Evolutionary conservation across 2,888 invertebrate genomes (phyloP), one percentile per base, ranked within the genome.

Genomic region (Epirrhoe alternata): DNA sequence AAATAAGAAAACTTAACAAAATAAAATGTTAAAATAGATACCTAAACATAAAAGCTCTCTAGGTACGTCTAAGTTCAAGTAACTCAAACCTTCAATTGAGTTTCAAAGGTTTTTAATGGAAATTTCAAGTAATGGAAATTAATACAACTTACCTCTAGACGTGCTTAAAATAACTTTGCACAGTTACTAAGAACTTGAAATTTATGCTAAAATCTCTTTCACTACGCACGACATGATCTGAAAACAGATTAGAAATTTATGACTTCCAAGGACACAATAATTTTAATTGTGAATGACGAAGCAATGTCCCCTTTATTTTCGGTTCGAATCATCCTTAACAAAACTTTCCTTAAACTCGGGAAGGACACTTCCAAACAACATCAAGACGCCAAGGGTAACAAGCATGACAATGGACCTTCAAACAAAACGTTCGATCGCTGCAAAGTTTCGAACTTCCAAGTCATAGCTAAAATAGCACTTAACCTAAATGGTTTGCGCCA

Each of bases 391-490:
- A 61, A 59, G 33, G 59, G 59, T 45, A 58, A 56, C 49, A 59
- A 55, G 38, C 69, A 66, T 69, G 69, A 68, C 68, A 71, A 68
- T 64, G 58, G 62, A 17, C 54, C 63, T 67, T 65, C 66, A 47
- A 61, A 72, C 72, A 76, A 83, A 83, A 78, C 77, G 75, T 79
- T 80, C 68, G 72, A 79, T 76, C 74, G 74, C 72, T 66, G 71
- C 73, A 55, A 81, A 86, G 75, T 84, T 86, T 75, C 31, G 82
- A 78, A 86, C 83, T 88, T 88, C 81, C 85, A 86, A 88, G 88
- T 88, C 86, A 87, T 86, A 83, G 86, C 85, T 83, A 86, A 88
- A 88, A 87, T 86, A 85, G 85, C 86, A 89, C 88, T 89, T 87
- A 87, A 85, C 87, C 85, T 85, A 88, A 89, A 90, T 88, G 86